A percentile compares a stretch with the other conserved stretches of the same genome.
Conservation (phyloP, 2,113 vertebrate species). For the Plestiodon gilberti region DNA sequence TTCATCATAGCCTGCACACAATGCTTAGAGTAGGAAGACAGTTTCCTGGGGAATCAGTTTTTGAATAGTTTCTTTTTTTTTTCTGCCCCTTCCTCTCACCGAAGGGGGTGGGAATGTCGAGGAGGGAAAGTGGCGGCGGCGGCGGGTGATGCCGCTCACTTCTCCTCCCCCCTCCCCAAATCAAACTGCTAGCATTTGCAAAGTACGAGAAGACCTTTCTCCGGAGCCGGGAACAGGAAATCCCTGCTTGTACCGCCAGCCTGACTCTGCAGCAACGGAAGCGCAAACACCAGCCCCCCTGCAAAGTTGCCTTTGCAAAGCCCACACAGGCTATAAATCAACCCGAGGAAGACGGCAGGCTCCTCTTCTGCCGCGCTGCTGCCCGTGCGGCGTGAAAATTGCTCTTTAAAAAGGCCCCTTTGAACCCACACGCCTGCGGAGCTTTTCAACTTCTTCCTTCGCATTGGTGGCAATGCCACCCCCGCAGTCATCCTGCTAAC, state of each 20-base stretch:
- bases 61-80: no score
- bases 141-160: no score
- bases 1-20: not conserved
- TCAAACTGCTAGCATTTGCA: not conserved
- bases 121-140: no score
- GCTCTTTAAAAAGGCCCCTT: not conserved
- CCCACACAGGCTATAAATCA: not conserved
- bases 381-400: not conserved
- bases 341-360: no score
- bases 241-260: not conserved
- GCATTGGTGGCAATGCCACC: not conserved
- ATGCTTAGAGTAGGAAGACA: not conserved
- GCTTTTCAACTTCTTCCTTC: constrained; percentile 68
- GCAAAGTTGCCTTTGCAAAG: constrained; percentile 40
- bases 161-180: no score
- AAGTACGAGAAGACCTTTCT: not conserved
- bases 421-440: not conserved
- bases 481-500: constrained; percentile 33
- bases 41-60: not conserved
- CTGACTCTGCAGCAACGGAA: not conserved
- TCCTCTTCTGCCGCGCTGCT: not conserved
- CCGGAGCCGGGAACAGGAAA: constrained; percentile 20
- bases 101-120: no score
- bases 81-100: no score
- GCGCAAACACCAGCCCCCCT: not conserved